These are phyloP conservation scores for Apteryx mantelli DNA, from an alignment of 2,113 vertebrate species.

Conservation along the genomic window DNA sequence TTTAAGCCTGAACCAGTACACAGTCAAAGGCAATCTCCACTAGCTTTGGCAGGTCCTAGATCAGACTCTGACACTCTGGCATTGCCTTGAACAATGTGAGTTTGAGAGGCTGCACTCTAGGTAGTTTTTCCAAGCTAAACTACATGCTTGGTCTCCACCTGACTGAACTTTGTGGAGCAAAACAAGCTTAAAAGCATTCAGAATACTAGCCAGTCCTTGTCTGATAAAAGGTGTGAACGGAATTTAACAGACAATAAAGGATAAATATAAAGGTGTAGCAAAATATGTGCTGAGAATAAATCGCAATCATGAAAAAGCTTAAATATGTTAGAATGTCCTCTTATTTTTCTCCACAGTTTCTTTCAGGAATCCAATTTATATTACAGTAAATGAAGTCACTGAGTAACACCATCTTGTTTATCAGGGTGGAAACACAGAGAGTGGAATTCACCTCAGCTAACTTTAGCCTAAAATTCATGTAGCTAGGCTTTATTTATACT, in stretches of 20 bases:
- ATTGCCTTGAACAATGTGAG: not conserved
- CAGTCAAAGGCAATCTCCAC: not conserved
- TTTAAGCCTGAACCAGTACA: not conserved
- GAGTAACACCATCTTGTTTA: not conserved
- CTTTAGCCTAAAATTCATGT: not conserved
- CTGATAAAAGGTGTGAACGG: not conserved
- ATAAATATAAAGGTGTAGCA: not conserved
- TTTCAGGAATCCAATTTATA: not conserved
- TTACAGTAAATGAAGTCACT: not conserved
- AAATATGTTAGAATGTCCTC: not conserved
- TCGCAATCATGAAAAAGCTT: not conserved
- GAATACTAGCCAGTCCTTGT: not conserved
- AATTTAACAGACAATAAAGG: not conserved
- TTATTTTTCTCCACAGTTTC: not conserved
- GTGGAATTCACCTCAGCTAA: not conserved
- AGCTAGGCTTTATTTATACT: not conserved
- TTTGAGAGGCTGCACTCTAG: not conserved
- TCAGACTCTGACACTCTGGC: not conserved
- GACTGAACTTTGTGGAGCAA: not conserved
- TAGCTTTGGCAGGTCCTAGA: not conserved
- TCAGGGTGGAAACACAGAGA: not conserved
- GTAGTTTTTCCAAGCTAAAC: slow-evolving; percentile 12
- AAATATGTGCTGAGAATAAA: not conserved
- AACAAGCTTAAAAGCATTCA: slow-evolving; percentile 2
- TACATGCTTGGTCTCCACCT: not conserved